These are phyloP conservation scores for Hirtodrosophila duncani DNA, from an alignment of 2,888 invertebrate species.

Conservation along the genomic window DNA sequence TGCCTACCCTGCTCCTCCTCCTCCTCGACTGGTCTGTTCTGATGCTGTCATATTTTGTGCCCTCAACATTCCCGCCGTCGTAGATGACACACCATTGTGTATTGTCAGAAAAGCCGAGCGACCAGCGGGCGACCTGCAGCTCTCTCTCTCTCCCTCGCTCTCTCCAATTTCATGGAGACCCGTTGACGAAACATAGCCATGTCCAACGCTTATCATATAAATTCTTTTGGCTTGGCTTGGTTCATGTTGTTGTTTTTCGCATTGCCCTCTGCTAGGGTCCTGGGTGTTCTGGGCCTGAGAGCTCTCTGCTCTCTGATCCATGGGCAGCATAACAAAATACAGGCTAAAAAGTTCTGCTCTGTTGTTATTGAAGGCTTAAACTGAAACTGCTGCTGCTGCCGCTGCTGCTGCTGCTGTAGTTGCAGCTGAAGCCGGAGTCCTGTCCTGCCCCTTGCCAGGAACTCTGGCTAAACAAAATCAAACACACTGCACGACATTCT, in stretches of 20 bases:
- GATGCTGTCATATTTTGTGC: constrained; percentile 66
- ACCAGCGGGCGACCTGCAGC: no score
- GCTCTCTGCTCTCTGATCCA: constrained; percentile 54
- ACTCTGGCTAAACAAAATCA: no score
- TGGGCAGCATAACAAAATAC: constrained; percentile 53
- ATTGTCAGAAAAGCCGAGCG: constrained; percentile 1
- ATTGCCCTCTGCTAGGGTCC: no score
- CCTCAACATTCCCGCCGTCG: constrained; percentile 31
- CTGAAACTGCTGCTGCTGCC: no score
- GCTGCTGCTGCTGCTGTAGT: no score
- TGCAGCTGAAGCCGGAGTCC: no score
- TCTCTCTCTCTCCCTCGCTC: no score
- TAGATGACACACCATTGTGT: constrained; percentile 56
- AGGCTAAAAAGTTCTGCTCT: constrained; percentile 62
- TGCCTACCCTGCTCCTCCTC: constrained; percentile 1
- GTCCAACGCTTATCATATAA: constrained; percentile 67
- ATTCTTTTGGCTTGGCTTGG: constrained; percentile 49
- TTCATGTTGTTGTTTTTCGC: constrained; percentile 32
- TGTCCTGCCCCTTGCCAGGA: no score
- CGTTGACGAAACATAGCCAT: constrained; percentile 32
- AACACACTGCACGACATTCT: no score
- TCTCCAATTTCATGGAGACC: no score
- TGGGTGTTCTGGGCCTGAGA: no score
- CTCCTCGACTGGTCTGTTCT: constrained; percentile 8
- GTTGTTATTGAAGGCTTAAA: constrained; percentile 69